Base-by-base conservation (phyloP, 1,140 invertebrate genomes). In the Chrysoperla carnea region DNA sequence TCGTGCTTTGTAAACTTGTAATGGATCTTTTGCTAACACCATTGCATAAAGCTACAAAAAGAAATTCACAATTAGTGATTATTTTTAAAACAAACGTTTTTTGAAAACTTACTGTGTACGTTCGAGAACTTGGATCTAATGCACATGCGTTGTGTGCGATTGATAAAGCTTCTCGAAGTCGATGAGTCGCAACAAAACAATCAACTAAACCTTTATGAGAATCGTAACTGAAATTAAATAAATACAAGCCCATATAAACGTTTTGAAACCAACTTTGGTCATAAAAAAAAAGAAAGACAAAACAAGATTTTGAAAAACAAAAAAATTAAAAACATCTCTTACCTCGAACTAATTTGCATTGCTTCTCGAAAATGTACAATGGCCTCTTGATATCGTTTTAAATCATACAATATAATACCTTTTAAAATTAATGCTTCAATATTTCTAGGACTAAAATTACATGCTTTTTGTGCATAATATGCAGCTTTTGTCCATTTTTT, bases 351-450 rank as follows among this genome's bases (percentile, higher is more conserved):
- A 17, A 67, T 55, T 48, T 72, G 67, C 46, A 76, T 63, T 0
- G 76, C 78, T 56, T 81, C 76, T 50, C 75, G 61, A 54, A 78
- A 81, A 53, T 76, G 71, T 37, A 66, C 58, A 2, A 76, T 61
- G 11, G 78, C 75, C 44, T 80, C 76, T 45, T 70, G 67, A 45
- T 66, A 68, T 47, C 77, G 76, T 52, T 80, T 79, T 33, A 78
- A 60, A 42, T 80, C 74, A 13, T 73, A 60, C 5, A 81, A 58
- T 37, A 78, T 68, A 48, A 66, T 67, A 1, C 76, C 80, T 50
- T 78, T 74, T 6, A 81, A 54, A 37, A 82, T 63, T 11, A 77
- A 62, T 7, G 76, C 77, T 54, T 81, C 77, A n/a, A 79, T 64
- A 53, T 65, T 65, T 27, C 56, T 60, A 15, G 62, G 58, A 50